Evolutionary conservation across 2,113 vertebrate species (phyloP).

Genomic region (Crotalus viridis): DNA sequence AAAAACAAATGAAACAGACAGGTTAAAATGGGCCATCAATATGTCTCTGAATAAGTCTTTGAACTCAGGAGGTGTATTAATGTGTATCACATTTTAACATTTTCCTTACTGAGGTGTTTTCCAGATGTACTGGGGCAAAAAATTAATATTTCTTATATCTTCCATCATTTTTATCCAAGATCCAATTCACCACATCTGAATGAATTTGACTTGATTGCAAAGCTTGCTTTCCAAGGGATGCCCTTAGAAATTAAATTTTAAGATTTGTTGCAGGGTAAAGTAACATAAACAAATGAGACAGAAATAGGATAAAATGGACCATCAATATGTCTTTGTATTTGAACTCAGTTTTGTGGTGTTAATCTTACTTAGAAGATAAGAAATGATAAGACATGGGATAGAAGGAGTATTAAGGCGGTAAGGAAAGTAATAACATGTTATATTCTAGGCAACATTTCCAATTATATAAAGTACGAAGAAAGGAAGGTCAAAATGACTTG

Average conservation of each 20-base stretch:
- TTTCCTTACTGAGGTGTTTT: background rate
- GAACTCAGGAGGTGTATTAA: background rate
- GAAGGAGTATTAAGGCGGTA: background rate
- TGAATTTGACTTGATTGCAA: background rate
- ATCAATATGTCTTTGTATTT: background rate
- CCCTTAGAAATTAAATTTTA: background rate
- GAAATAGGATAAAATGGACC: background rate
- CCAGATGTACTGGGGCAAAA: background rate
- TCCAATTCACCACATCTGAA: background rate
- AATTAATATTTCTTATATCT: background rate
- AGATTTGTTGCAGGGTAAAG: background rate
- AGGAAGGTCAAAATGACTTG: background rate
- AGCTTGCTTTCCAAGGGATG: background rate
- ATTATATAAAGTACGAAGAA: background rate
- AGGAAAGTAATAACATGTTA: background rate
- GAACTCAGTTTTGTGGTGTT: background rate
- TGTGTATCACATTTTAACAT: background rate
- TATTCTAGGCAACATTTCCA: background rate
- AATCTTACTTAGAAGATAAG: background rate
- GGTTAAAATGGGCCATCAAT: background rate
- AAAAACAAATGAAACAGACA: background rate
- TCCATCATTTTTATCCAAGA: no score
- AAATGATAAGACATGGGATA: background rate
- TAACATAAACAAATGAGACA: background rate
- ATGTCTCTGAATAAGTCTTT: background rate